Evolutionary conservation across 2,113 vertebrate genomes (phyloP), one percentile per base, ranked within the genome.

Genomic region (Xiphorhynchus elegans): DNA sequence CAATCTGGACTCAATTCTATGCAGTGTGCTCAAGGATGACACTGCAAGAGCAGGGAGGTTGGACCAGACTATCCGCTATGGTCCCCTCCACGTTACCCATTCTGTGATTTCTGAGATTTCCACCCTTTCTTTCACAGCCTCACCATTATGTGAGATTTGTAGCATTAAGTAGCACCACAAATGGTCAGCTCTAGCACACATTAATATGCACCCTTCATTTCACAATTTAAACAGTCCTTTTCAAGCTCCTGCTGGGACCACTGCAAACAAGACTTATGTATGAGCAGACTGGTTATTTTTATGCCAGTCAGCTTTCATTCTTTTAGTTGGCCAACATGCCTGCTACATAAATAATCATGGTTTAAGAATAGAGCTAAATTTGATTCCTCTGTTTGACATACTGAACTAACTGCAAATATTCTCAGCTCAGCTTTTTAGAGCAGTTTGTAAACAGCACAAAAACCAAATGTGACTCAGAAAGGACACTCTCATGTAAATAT

Each of bases 351-450:
- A 97, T 85, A 97, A 96, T 77, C 75, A 56, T 62, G 31, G 92
- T 89, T 97, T 96, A 95, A 96, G 95, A 97, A 96, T 46, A 97
- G 96, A 96, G 70, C 66, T 93, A 70, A 89, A 91, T 91, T 94
- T 88, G 94, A 44, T 77, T 96, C 76, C 86, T 93, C 40, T 52
- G 26, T 86, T 89, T 96, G 95, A 96, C 92, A 96, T 39, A 68
- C 68, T 90, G 68, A 93, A 96, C 96, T 90, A 63, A 78, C 85
- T 86, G 92, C 11, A 46, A 87, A 70, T 95, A 95, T 74, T 93
- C 95, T 95, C 35, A 56, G 86, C 84, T 84, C 58, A 87, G 88
- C 84, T 92, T 97, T 98, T 92, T 86, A 86, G 67, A 97, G 80
- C 59, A 90, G 94, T 97, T 96, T 96, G 91, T 94, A 97, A 95